Evolutionary conservation across 2,888 invertebrate genomes (phyloP).

Genomic region (Phorcus lineatus): DNA sequence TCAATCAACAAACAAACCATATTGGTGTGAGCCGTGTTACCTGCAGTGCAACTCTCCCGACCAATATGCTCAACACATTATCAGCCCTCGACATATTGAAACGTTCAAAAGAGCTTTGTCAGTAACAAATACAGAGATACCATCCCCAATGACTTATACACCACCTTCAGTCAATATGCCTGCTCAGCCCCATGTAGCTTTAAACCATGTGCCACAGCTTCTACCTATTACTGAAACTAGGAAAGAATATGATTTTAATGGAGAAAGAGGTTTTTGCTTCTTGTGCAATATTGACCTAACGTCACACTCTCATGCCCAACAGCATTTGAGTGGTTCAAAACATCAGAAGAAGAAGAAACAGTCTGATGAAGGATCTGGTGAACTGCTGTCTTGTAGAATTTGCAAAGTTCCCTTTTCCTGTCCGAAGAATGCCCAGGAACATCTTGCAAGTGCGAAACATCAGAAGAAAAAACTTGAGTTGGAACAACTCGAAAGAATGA

Average conservation of each 20-base stretch:
- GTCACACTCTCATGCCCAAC: slow-evolving; percentile 35
- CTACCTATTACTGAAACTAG: neutral
- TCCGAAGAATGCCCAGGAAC: slow-evolving; percentile 45
- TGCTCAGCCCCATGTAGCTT: neutral
- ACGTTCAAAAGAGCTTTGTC: slow-evolving; percentile 29
- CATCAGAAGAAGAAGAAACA: slow-evolving; percentile 41
- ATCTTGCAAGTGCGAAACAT: slow-evolving; percentile 51
- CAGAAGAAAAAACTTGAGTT: slow-evolving; percentile 37
- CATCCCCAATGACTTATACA: neutral
- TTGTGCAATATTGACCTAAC: slow-evolving; percentile 46
- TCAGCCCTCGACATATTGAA: slow-evolving; percentile 48
- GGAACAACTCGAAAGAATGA: neutral
- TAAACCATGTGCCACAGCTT: neutral
- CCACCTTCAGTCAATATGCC: neutral
- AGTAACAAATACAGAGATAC: neutral
- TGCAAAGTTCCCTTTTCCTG: slow-evolving; percentile 50
- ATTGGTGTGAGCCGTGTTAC: slow-evolving; percentile 43
- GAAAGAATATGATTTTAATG: slow-evolving; percentile 38
- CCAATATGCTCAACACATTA: slow-evolving; percentile 38
- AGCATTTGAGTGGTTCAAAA: slow-evolving; percentile 43
- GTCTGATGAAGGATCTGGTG: neutral
- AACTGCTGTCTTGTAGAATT: slow-evolving; percentile 42
- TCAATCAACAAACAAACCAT: neutral
- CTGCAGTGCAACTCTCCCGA: slow-evolving; percentile 39
- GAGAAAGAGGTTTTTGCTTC: slow-evolving; percentile 45